Base-by-base conservation (phyloP, 2,888 invertebrate genomes). In the Andrena bicolor region DNA sequence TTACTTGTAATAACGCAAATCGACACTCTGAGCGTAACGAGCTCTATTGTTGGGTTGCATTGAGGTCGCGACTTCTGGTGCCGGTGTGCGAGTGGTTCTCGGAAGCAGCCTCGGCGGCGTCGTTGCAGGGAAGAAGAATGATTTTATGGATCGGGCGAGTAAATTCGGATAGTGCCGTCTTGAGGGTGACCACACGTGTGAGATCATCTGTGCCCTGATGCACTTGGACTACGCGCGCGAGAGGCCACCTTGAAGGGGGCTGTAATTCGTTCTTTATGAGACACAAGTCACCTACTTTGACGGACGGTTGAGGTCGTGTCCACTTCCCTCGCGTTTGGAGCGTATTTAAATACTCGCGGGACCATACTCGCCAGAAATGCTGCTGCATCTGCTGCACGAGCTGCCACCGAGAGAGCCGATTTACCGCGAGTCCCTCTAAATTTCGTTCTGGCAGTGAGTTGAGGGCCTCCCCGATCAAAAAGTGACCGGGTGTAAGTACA, bases 1-100 rank as follows among this genome's bases (percentile, higher is more conserved):
- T n/a, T n/a, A n/a, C n/a, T n/a, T n/a, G n/a, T n/a, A n/a, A n/a
- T n/a, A n/a, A n/a, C n/a, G n/a, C n/a, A n/a, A n/a, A n/a, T n/a
- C n/a, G n/a, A n/a, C n/a, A n/a, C n/a, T n/a, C n/a, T n/a, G n/a
- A n/a, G n/a, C n/a, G n/a, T n/a, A n/a, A n/a, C n/a, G n/a, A n/a
- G n/a, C n/a, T n/a, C n/a, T n/a, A n/a, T n/a, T n/a, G n/a, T n/a
- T 8, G 0, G 0, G 32, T 0, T 0, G 32, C 0, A 32, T 7
- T 8, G 2, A 7, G 32, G 32, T 32, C 32, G 32, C 32, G 0
- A 1, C 0, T 30, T 5, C 0, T 30, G 6, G 1, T 8, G 7
- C 6, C 0, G 32, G 0, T 8, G n/a, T n/a, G n/a, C n/a, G n/a
- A 0, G 7, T 32, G 32, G 32, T 1, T 32, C 32, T 8, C 32